Conservation (phyloP, 2,888 invertebrate species). For the Chloroclysta siterata region DNA sequence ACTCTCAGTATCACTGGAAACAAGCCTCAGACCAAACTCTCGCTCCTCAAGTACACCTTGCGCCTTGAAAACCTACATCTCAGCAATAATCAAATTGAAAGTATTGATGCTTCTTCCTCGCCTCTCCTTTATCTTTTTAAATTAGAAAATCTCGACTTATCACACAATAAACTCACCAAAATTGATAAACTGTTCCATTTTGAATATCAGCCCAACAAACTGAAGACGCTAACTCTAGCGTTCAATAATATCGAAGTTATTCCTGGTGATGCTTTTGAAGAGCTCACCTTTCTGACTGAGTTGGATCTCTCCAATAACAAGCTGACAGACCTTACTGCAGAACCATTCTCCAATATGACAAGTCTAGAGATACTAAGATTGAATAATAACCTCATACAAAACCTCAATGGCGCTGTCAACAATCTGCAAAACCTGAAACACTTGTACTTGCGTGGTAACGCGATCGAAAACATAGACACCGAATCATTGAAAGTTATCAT, state of each 20-base stretch:
- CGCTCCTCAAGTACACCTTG: conserved; percentile 60
- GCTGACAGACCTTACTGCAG: conserved; percentile 62
- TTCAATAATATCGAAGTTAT: conserved; percentile 60
- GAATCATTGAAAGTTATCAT: conserved; percentile 66
- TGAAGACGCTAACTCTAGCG: conserved; percentile 59
- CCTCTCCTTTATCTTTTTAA: conserved; percentile 61
- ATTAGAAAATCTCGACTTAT: conserved; percentile 63
- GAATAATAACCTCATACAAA: conserved; percentile 67
- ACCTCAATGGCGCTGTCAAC: conserved; percentile 74
- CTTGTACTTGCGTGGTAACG: conserved; percentile 64
- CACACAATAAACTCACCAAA: conserved; percentile 58
- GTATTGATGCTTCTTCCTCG: conserved; percentile 43
- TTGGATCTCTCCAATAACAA: conserved; percentile 68
- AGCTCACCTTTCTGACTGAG: conserved; percentile 60
- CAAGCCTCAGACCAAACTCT: conserved; percentile 57
- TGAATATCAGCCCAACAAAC: conserved; percentile 56
- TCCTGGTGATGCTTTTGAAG: conserved; percentile 57
- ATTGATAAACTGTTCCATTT: conserved; percentile 65
- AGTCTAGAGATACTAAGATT: conserved; percentile 60
- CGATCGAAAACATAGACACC: conserved; percentile 63
- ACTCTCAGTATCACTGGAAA: conserved; percentile 56
- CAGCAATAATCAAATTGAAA: conserved; percentile 54
- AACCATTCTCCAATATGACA: conserved; percentile 68
- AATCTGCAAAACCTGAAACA: conserved; percentile 64
- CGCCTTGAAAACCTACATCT: conserved; percentile 59